phyloP scores from a whole-genome alignment of 2,888 invertebrate species.

The Meteorus cinctellus region DNA sequence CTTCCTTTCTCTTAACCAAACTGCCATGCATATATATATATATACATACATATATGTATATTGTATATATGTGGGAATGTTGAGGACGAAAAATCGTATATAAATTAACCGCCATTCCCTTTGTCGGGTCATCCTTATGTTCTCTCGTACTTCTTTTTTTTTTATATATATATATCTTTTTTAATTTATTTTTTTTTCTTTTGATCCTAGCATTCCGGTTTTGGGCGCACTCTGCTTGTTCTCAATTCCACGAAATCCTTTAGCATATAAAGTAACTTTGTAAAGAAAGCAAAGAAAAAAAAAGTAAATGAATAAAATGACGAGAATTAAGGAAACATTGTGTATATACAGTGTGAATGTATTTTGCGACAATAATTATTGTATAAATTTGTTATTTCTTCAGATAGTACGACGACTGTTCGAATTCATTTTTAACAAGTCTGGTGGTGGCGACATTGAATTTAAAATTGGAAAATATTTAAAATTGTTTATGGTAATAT shows the following conservation, averaged over 20 bases:
- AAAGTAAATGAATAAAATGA: background rate
- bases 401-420: too few species aligned
- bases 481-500: constrained; percentile 47
- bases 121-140: constrained; percentile 54
- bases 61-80: constrained; percentile 53
- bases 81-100: constrained; percentile 55
- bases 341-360: background rate
- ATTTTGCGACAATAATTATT: background rate
- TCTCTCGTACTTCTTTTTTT: background rate
- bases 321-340: background rate
- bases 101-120: constrained; percentile 62
- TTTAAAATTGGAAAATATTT: too few species aligned
- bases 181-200: background rate
- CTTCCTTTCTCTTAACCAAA: background rate
- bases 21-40: background rate
- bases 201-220: constrained; percentile 6
- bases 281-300: background rate
- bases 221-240: background rate
- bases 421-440: constrained; percentile 58
- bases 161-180: background rate
- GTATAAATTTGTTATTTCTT: constrained; percentile 44
- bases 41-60: background rate
- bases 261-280: background rate
- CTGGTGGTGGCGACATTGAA: too few species aligned
- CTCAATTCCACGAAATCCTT: constrained; percentile 5